Base-by-base conservation (phyloP, 1,140 invertebrate genomes). In the Eueides isabella region DNA sequence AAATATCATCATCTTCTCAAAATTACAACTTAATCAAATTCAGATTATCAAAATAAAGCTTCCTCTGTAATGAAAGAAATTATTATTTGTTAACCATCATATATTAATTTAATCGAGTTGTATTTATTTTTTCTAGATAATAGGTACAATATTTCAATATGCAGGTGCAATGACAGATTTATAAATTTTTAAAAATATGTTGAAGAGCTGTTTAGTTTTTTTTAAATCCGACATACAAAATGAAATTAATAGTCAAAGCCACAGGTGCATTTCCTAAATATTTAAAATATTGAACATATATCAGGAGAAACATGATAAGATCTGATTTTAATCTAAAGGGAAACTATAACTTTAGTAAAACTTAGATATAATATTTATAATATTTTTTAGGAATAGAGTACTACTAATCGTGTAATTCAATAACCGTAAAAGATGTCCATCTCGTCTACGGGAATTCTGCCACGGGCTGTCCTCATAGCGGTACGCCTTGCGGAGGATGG, bases 401-500 rank as follows among this genome's bases (percentile, higher is more conserved):
- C 2, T 44, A 19, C n/a, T 6, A 19, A 44, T 44, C 2, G 19
- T 16, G 16, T n/a, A 55, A 9, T 41, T 14, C 19, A 23, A 14
- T 30, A 95, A 98, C 98, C 98, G 97, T 91, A 98, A 95, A 84
- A 99, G 95, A 95, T 98, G 98, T 85, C 97, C 97, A 94, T 98
- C 97, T 71, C 97, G 95, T 84, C 97, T 95, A 83, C 97, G 95
- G 74, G 97, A 97, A 78, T 96, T 96, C 92, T 98, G 97, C 97
- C 97, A 98, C 88, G 98, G 97, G 83, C 97, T 97, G 93, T 98
- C 97, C 91, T 98, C 98, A 92, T 98, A 98, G 88, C 97, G 96
- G 95, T 98, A 98, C 82, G 96, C 97, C 94, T 98, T 98, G 94
- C 97, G 96, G 88, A 98, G 97, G 83, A 99, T 95, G 75, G 98